These are phyloP conservation scores for Epinotia bilunana DNA, from an alignment of 2,888 invertebrate genomes.

Conservation along the genomic window DNA sequence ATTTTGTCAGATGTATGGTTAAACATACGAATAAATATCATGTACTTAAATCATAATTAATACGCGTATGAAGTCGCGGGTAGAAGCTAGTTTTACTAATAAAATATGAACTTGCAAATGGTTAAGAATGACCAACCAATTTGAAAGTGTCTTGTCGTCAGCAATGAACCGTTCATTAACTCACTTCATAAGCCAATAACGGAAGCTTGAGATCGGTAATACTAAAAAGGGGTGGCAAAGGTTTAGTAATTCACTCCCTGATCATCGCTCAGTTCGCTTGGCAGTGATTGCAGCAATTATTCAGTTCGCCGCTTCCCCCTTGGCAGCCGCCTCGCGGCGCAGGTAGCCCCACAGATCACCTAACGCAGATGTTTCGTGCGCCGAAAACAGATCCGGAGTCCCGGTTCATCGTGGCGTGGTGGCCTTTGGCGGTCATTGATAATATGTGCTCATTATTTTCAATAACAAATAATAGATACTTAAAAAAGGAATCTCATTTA, in stretches of 20 bases:
- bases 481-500: not conserved
- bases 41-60: too few relatives aligned
- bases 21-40: too few relatives aligned
- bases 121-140: not conserved
- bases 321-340: constrained; percentile 46
- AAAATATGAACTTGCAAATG: too few relatives aligned
- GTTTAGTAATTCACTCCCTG: constrained; percentile 56
- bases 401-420: constrained; percentile 27
- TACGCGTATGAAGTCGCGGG: too few relatives aligned
- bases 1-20: too few relatives aligned
- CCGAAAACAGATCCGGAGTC: constrained; percentile 12
- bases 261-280: constrained; percentile 69
- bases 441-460: not conserved
- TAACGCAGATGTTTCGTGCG: constrained; percentile 41
- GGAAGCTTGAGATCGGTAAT: constrained; percentile 36
- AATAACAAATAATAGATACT: not conserved
- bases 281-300: constrained; percentile 76
- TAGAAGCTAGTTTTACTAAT: too few relatives aligned
- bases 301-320: constrained; percentile 71
- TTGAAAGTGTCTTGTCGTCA: not conserved
- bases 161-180: constrained; percentile 31
- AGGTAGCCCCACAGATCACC: constrained; percentile 39
- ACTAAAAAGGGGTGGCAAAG: constrained; percentile 45
- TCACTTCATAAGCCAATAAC: constrained; percentile 30
- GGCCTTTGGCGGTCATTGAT: constrained; percentile 7